Evolutionary conservation across 2,113 vertebrate species (phyloP), one percentile per base, ranked within the genome.

Genomic region (Anolis sagrei): DNA sequence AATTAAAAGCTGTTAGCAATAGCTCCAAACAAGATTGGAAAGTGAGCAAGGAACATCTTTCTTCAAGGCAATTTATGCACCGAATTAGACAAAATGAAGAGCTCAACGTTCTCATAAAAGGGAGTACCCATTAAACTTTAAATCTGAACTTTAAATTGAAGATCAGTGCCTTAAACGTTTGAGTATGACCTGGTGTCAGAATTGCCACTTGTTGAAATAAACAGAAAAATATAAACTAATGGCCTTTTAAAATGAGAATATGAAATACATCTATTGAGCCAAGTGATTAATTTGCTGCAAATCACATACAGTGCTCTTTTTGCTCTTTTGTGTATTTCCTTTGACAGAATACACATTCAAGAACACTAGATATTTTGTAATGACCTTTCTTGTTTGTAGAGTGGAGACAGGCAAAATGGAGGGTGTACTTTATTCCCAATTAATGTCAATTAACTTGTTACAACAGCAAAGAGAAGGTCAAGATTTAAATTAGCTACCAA

Each of bases 1-100:
- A 95, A 96, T 96, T 96, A 96, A 96, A 96, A 95, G 94, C 92
- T 94, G 93, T 92, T 93, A 91, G 92, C 76, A 93, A 88, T 82
- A 91, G 82, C 86, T 93, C 88, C 91, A 92, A 94, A 94, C 79
- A 92, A 92, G 84, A 58, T 54, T 86, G 87, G 91, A 89, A 86
- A 92, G n/a, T 27, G 70, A 91, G 73, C 90, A 84, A 81, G 76
- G 82, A 87, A 23, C 32, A 79, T 89, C 78, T 87, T 82, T 29
- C 74, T 88, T 82, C 68, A 91, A 91, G 73, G 86, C 90, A 89
- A 93, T 94, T 93, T 89, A 83, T 90, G 82, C 70, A 79, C 69
- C 89, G 78, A 91, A 84, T 92, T 88, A 83, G 89, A 91, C 32
- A 44, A 14, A 9, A 68, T 1, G 21, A 36, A 87, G 72, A 83